phyloP scores from a whole-genome alignment of 1,140 invertebrate genomes.

The Atta texana region DNA sequence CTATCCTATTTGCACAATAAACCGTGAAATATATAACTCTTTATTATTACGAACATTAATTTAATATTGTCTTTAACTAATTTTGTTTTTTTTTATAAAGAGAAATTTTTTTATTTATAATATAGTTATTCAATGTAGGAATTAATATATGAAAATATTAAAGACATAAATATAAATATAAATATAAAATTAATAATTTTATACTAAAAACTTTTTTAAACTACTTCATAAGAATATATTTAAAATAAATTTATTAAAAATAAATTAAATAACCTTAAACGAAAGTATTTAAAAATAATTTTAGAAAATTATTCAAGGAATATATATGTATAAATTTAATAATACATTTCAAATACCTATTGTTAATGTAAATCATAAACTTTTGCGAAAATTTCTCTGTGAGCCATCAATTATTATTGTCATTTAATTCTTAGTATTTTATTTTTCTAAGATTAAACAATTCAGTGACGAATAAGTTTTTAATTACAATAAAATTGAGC shows the following conservation, averaged over 20 bases:
- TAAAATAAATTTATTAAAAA: constrained; percentile 1
- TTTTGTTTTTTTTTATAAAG: neutral
- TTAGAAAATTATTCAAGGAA: neutral
- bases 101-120: neutral
- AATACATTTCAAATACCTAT: neutral
- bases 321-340: neutral
- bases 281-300: constrained; percentile 16
- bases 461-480: neutral
- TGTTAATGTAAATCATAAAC: neutral
- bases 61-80: neutral
- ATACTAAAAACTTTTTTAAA: neutral
- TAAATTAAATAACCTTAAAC: neutral
- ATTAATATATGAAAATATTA: neutral
- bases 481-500: constrained; percentile 15
- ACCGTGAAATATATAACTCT: neutral
- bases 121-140: neutral
- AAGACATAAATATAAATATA: neutral
- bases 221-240: neutral
- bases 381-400: neutral
- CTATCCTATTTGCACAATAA: constrained; percentile 30
- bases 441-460: neutral
- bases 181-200: neutral
- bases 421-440: neutral
- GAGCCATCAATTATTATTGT: neutral
- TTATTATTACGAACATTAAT: constrained; percentile 7